Conservation (phyloP, 2,888 invertebrate genomes). For the Polymixis flavicincta region DNA sequence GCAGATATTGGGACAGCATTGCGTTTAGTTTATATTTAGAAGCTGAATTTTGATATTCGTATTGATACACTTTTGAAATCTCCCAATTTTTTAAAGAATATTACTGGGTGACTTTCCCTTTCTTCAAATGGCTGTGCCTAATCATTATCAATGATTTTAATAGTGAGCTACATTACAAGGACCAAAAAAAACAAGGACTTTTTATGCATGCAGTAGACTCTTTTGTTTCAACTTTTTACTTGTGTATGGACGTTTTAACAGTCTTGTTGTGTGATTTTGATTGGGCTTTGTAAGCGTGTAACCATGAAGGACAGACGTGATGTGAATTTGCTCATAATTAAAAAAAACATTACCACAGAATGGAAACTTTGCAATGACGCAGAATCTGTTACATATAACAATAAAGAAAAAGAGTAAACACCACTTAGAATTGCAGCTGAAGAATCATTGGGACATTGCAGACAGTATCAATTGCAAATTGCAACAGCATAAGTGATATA, state of each 20-base stretch:
- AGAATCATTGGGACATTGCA: slow-evolving; percentile 55
- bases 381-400: neutral
- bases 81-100: neutral
- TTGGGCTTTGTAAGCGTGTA: too few relatives aligned
- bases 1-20: slow-evolving; percentile 10
- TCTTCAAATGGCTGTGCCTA: neutral
- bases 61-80: neutral
- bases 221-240: too few relatives aligned
- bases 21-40: slow-evolving; percentile 9
- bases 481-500: slow-evolving; percentile 66
- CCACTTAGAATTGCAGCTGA: slow-evolving; percentile 25
- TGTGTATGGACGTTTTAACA: too few relatives aligned
- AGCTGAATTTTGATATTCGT: neutral
- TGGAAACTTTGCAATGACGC: neutral
- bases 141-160: neutral
- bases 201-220: too few relatives aligned
- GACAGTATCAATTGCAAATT: slow-evolving; percentile 69
- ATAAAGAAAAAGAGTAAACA: slow-evolving; percentile 26
- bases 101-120: neutral
- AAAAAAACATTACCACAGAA: neutral
- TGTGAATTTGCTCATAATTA: too few relatives aligned
- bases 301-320: neutral
- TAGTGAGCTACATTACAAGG: too few relatives aligned
- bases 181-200: too few relatives aligned
- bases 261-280: too few relatives aligned